Conservation (phyloP, 1,140 invertebrate genomes). For the Leptopilina clavipes region DNA sequence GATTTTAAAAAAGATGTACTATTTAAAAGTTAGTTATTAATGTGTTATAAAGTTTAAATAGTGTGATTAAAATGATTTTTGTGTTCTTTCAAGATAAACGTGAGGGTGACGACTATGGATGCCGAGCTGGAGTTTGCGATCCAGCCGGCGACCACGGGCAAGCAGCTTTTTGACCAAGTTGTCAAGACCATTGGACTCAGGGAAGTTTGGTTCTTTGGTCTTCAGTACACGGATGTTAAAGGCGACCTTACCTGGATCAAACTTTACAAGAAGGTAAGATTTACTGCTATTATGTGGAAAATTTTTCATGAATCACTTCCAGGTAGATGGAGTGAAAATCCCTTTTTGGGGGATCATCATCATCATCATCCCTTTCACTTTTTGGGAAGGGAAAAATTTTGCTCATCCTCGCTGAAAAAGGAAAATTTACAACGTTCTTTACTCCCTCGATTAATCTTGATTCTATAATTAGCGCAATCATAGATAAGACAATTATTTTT, state of each 20-base stretch:
- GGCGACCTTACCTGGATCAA: constrained; percentile 99
- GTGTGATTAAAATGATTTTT: constrained; percentile 32
- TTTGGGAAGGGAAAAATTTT: no score
- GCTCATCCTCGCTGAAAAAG: no score
- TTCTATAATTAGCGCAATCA: constrained; percentile 29
- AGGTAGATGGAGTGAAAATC: not conserved
- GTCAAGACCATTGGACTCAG: constrained; percentile 99
- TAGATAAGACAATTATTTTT: not conserved
- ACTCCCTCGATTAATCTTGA: not conserved
- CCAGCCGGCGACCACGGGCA: constrained; percentile 99
- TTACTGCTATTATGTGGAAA: constrained; percentile 3
- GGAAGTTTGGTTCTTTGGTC: constrained; percentile 99
- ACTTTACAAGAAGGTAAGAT: constrained; percentile 97
- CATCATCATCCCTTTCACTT: no score
- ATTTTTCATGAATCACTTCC: not conserved
- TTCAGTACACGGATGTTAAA: constrained; percentile 99
- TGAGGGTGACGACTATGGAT: constrained; percentile 99
- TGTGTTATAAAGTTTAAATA: not conserved
- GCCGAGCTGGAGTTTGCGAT: constrained; percentile 99
- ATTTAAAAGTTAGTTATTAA: not conserved
- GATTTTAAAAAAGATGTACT: no score
- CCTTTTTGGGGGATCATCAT: not conserved
- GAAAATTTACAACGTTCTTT: no score
- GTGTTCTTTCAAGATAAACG: constrained; percentile 87
- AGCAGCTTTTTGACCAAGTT: constrained; percentile 99